phyloP scores from a whole-genome alignment of 2,113 vertebrate genomes.

The Bos taurus region ARS-UCD2.0 NC_037328.1:97207501-97208000 shows the following conservation, averaged over 20 bases:
- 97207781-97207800: too few species aligned
- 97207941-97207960: too few species aligned
- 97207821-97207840: too few species aligned
- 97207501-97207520: neutral
- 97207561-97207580: neutral
- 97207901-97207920: too few species aligned
- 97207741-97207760: neutral
- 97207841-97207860: too few species aligned
- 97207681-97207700: constrained; percentile 15
- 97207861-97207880: too few species aligned
- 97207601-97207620: neutral
- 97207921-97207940: too few species aligned
- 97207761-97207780: too few species aligned
- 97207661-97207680: neutral
- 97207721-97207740: neutral
- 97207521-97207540: neutral
- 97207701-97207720: neutral
- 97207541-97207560: neutral
- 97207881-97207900: too few species aligned
- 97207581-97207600: neutral
- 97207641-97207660: neutral
- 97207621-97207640: neutral
- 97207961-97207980: too few species aligned
- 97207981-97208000: too few species aligned
- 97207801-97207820: too few species aligned